Evolutionary conservation across 2,888 invertebrate species (phyloP).

Genomic region (Heteropelma amictum): DNA sequence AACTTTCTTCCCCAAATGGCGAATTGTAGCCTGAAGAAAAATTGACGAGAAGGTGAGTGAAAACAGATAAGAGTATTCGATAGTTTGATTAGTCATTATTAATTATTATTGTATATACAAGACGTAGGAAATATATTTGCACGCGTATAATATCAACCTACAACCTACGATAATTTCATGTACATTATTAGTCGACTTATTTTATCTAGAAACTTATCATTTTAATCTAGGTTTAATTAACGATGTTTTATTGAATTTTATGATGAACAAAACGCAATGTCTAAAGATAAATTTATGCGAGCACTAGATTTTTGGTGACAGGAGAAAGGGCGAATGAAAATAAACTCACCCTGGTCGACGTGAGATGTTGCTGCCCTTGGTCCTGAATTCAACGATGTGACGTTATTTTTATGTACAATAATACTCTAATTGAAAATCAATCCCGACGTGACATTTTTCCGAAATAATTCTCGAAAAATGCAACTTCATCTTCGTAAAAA

Average conservation of each 20-base stretch:
- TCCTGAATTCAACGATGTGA: too few relatives aligned
- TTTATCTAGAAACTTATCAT: constrained; percentile 20
- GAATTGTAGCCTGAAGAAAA: not conserved
- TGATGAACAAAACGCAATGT: not conserved
- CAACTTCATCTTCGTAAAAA: not conserved
- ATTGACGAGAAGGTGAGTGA: not conserved
- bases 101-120: constrained; percentile 27
- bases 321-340: not conserved
- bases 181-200: not conserved
- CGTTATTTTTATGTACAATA: too few relatives aligned
- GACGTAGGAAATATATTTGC: constrained; percentile 22
- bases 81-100: constrained; percentile 30
- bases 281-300: constrained; percentile 7
- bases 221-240: not conserved
- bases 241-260: not conserved
- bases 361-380: not conserved
- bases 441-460: not conserved
- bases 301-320: constrained; percentile 46
- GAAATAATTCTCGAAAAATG: not conserved
- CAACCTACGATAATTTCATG: constrained; percentile 20
- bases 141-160: constrained; percentile 29
- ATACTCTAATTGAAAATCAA: too few relatives aligned
- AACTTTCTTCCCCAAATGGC: not conserved
- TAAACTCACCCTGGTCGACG: not conserved
- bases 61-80: not conserved